phyloP scores from a whole-genome alignment of 2,888 invertebrate species.

The Prenolepis imparis region DNA sequence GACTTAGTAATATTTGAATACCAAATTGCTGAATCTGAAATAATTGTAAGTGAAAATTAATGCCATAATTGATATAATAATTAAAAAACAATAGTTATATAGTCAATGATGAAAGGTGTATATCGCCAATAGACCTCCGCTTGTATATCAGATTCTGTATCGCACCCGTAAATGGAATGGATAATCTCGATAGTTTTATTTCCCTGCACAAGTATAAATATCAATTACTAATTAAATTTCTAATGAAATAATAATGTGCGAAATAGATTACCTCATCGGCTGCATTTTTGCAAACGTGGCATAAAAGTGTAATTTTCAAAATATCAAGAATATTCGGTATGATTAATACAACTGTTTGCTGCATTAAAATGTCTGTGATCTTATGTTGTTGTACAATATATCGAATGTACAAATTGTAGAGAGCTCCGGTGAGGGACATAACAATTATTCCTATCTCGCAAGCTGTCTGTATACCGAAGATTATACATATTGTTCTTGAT shows the following conservation, averaged over 20 bases:
- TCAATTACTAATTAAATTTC: background rate
- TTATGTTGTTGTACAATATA: background rate
- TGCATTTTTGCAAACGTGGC: constrained; percentile 31
- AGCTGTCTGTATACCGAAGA: constrained; percentile 50
- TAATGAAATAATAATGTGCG: background rate
- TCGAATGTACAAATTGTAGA: constrained; percentile 39
- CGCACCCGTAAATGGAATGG: constrained; percentile 26
- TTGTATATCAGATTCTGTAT: constrained; percentile 21
- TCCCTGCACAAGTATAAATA: constrained; percentile 45
- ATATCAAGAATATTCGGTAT: background rate
- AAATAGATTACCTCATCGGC: constrained; percentile 50
- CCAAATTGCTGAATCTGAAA: constrained; percentile 62
- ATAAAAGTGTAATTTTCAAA: background rate
- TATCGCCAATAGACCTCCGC: constrained; percentile 54
- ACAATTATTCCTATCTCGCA: background rate
- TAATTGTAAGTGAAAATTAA: background rate
- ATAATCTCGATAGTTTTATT: constrained; percentile 40
- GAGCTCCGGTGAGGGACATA: background rate
- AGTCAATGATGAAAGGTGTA: background rate
- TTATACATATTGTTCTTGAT: constrained; percentile 47
- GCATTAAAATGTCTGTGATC: background rate
- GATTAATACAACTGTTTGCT: background rate
- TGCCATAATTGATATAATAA: background rate
- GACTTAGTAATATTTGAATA: constrained; percentile 59
- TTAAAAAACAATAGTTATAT: background rate